Evolutionary conservation across 2,888 invertebrate species (phyloP).

Genomic region (Xanthia icteritia): DNA sequence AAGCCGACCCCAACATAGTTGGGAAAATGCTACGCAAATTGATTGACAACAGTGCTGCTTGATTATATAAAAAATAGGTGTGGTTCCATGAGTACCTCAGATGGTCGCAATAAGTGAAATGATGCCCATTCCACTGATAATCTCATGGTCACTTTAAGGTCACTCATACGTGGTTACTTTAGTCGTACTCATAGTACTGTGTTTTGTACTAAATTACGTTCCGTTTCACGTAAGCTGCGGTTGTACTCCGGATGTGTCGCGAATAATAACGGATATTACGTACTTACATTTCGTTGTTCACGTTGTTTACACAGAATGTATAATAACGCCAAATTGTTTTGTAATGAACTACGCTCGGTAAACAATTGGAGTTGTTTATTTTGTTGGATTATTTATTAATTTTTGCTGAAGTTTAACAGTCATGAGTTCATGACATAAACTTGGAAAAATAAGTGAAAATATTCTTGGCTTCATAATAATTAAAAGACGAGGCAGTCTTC

Average conservation of each 20-base stretch:
- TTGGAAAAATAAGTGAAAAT: neutral
- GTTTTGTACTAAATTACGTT: constrained; percentile 5
- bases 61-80: neutral
- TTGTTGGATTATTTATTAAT: neutral
- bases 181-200: neutral
- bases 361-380: constrained; percentile 21
- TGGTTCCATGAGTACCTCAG: neutral
- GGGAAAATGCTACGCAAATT: no score
- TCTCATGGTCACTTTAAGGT: neutral
- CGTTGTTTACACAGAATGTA: constrained; percentile 2
- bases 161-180: neutral
- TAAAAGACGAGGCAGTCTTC: neutral
- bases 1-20: no score
- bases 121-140: neutral
- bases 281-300: constrained; percentile 3
- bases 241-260: constrained; percentile 29
- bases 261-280: constrained; percentile 31
- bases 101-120: neutral
- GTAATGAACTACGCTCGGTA: constrained; percentile 13
- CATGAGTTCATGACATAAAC: neutral
- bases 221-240: constrained; percentile 9
- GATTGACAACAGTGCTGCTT: no score
- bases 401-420: neutral
- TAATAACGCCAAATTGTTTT: constrained; percentile 22
- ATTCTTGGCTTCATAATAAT: no score